phyloP scores from a whole-genome alignment of 2,888 invertebrate genomes.

The Heliothis peltigera region DNA sequence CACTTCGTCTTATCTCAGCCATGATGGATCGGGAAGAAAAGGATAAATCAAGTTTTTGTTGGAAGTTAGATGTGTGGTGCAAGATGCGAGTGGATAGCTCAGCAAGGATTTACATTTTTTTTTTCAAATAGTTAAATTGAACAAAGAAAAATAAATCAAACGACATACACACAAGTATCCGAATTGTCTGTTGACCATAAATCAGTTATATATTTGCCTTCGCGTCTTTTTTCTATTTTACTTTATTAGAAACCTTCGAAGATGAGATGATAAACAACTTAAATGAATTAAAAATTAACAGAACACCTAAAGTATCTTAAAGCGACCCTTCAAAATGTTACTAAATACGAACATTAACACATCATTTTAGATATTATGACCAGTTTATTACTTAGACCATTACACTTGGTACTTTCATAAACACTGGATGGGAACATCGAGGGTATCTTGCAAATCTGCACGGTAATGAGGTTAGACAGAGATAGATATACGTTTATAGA shows the following conservation, averaged over 20 bases:
- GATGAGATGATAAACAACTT: too few species aligned
- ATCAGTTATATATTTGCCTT: too few species aligned
- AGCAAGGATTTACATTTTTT: constrained; percentile 21
- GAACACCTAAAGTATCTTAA: constrained; percentile 5
- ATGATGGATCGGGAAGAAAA: constrained; percentile 81
- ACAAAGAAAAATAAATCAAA: background rate
- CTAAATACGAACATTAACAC: constrained; percentile 45
- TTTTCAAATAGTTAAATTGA: background rate
- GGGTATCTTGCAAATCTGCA: constrained; percentile 70
- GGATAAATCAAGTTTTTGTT: constrained; percentile 83
- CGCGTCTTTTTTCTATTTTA: too few species aligned
- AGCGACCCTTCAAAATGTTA: constrained; percentile 20
- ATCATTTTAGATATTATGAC: constrained; percentile 35
- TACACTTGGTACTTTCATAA: constrained; percentile 67
- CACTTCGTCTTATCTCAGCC: constrained; percentile 74
- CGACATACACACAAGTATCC: background rate
- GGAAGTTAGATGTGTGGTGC: constrained; percentile 62
- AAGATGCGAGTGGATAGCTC: constrained; percentile 49
- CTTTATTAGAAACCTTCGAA: too few species aligned
- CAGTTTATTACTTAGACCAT: constrained; percentile 69
- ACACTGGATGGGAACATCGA: constrained; percentile 63
- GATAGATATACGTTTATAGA: constrained; percentile 57
- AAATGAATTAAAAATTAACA: background rate
- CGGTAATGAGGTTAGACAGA: constrained; percentile 68
- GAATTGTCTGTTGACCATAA: too few species aligned